Percentiles rank a stretch among this genome's conserved stretches.
phyloP scores from a whole-genome alignment of 2,113 vertebrate genomes.

The Paracanthobrama guichenoti region DNA sequence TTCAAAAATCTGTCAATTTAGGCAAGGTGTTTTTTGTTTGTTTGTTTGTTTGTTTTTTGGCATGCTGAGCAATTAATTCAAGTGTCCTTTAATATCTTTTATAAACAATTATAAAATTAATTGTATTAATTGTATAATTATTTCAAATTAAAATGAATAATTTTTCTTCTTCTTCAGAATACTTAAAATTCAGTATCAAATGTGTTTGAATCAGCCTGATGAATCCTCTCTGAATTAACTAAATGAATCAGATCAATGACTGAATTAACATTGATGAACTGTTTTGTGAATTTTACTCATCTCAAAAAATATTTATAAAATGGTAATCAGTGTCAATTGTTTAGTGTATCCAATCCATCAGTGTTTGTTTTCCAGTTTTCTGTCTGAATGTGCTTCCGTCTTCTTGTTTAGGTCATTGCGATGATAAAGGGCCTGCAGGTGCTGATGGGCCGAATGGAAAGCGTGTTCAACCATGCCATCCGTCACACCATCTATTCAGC shows the following conservation, averaged over 20 bases:
- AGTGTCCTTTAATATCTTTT: not conserved
- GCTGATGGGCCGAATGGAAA: constrained; percentile 90
- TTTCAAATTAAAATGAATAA: too few relatives aligned
- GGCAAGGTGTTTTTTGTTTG: too few relatives aligned
- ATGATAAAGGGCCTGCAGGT: constrained; percentile 92
- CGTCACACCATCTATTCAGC: constrained; percentile 87
- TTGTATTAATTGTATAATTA: too few relatives aligned
- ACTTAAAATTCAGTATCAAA: not conserved
- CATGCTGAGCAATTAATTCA: not conserved
- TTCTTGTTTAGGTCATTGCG: constrained; percentile 79
- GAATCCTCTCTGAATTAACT: not conserved
- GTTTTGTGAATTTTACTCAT: too few relatives aligned
- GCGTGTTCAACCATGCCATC: constrained; percentile 89
- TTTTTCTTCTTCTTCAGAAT: not conserved
- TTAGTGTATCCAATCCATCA: not conserved
- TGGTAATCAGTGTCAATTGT: not conserved
- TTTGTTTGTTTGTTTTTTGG: too few relatives aligned
- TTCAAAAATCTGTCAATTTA: too few relatives aligned
- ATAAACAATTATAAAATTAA: too few relatives aligned
- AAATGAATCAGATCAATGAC: not conserved
- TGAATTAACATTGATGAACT: not conserved
- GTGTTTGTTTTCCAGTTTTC: not conserved
- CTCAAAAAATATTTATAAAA: too few relatives aligned
- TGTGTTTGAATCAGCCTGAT: not conserved
- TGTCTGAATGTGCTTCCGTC: constrained; percentile 1